phyloP scores from a whole-genome alignment of 1,140 invertebrate species.

The Argopecten irradians region DNA sequence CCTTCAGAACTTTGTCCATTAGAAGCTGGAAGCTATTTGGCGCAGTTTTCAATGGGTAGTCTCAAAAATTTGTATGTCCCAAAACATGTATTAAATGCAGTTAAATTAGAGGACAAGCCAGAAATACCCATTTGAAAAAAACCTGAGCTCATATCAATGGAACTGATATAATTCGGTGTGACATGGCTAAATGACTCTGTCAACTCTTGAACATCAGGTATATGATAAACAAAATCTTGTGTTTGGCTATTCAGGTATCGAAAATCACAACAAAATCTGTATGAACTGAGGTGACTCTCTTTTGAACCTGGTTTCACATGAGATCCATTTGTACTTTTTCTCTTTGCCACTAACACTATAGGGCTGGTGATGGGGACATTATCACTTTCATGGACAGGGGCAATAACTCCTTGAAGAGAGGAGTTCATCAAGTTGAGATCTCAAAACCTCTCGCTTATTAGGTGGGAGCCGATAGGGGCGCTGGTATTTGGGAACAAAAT shows the following conservation, averaged over 20 bases:
- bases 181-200: background rate
- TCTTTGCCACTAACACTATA: conserved; percentile 39
- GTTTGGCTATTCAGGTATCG: background rate
- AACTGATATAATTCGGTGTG: background rate
- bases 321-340: background rate
- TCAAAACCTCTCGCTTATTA: background rate
- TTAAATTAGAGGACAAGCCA: background rate
- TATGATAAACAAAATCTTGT: background rate
- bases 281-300: background rate
- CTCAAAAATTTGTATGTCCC: conserved; percentile 32
- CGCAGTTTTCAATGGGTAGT: conserved; percentile 13
- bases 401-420: conserved; percentile 33
- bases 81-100: conserved; percentile 29
- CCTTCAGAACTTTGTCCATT: conserved; percentile 35
- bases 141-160: background rate
- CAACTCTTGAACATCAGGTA: background rate
- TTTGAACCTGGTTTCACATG: background rate
- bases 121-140: conserved; percentile 30
- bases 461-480: conserved; percentile 25
- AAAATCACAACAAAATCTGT: conserved; percentile 7
- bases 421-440: conserved; percentile 38
- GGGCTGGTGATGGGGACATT: conserved; percentile 34
- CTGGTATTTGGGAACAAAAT: conserved; percentile 2
- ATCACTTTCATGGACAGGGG: conserved; percentile 29
- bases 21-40: conserved; percentile 33